Evolutionary conservation across 2,888 invertebrate species (phyloP).

Genomic region (Noctua pronuba): DNA sequence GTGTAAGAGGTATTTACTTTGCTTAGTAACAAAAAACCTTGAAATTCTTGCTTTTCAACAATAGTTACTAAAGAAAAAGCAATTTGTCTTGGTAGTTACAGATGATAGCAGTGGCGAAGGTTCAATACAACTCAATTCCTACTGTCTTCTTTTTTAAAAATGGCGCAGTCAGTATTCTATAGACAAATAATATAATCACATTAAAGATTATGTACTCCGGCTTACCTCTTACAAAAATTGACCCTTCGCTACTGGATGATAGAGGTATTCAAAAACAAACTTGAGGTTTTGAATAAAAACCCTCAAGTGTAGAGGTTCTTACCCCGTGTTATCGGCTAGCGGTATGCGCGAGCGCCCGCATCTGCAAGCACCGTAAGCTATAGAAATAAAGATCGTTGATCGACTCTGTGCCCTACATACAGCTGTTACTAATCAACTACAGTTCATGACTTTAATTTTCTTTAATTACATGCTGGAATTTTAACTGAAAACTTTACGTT

Average conservation of each 20-base stretch:
- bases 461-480: conserved; percentile 7
- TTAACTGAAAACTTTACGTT: neutral
- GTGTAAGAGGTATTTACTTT: conserved; percentile 8
- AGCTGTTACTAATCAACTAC: conserved; percentile 62
- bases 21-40: neutral
- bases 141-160: too few relatives aligned
- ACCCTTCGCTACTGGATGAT: too few relatives aligned
- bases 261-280: conserved; percentile 11
- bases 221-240: too few relatives aligned
- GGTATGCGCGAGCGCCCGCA: conserved; percentile 76
- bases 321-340: conserved; percentile 74
- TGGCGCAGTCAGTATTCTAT: too few relatives aligned
- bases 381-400: conserved; percentile 73
- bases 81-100: neutral
- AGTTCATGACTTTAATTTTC: conserved; percentile 36
- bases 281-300: conserved; percentile 9
- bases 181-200: too few relatives aligned
- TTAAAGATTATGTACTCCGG: too few relatives aligned
- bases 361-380: conserved; percentile 68
- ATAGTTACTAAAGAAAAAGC: neutral
- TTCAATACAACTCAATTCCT: too few relatives aligned
- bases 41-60: neutral
- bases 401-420: conserved; percentile 72
- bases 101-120: too few relatives aligned
- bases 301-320: conserved; percentile 71